Base-by-base conservation (phyloP, 2,797 vertebrate species). In the Lepilemur ruficaudatus region DNA sequence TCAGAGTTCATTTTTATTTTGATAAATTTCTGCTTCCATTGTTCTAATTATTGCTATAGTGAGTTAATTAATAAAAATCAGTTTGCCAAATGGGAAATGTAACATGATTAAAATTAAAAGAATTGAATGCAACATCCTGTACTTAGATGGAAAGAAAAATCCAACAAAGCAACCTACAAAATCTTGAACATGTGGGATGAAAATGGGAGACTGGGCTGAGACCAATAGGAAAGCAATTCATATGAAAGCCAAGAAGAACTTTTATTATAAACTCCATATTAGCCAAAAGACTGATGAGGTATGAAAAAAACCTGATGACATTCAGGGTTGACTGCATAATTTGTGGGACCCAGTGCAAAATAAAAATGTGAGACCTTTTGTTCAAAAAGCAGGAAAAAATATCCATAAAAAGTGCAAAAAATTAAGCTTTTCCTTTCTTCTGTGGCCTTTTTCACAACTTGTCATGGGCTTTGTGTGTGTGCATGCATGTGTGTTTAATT, bases 81-180 rank as follows among this genome's bases (percentile, higher is more conserved):
- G 61, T 92, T 82, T 92, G 23, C 23, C 69, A 52, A 52, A 35
- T 78, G 22, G 41, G 15, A 86, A 92, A 85, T 91, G 32, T 57
- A 96, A 73, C 12, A 55, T 69, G 65, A 91, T 95, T 93, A 52
- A 84, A 93, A 63, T 80, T 79, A 63, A 75, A 80, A 80, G 10
- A 73, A 88, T 69, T 65, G 15, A 78, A 93, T n/a, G 50, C 7
- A 52, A 38, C 11, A 35, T 75, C 41, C 55, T 65, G 41, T 32
- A 87, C 28, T 57, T 63, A 81, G 7, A 11, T 48, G 41, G 13
- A 59, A 81, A 70, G 46, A 73, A 91, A 93, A 79, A 59, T 32
- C 18, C 67, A 80, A 79, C 8, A 52, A 83, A 82, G 20, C 35
- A 65, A 38, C 32, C 20, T 18, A 15, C 18, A 89, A 93, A 89